Conservation (phyloP, 2,888 invertebrate species). For the Tipula vernalis region DNA sequence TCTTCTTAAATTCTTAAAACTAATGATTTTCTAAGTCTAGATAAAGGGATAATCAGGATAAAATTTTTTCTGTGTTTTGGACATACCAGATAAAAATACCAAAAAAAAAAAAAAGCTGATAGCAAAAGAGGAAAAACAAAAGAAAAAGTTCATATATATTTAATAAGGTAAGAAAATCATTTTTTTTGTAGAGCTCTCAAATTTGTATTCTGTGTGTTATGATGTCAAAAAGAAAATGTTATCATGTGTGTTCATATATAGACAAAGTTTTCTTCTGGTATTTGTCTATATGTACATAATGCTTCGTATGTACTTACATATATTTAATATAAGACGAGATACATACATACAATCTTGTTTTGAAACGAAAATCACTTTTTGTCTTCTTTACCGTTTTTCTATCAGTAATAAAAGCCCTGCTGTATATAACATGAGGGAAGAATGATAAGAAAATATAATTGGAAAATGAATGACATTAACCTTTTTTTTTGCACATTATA, state of each 20-base stretch:
- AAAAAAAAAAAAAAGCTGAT: not conserved
- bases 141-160: not conserved
- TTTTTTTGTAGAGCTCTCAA: not conserved
- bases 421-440: not conserved
- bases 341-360: not conserved
- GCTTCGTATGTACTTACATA: not conserved
- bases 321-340: not conserved
- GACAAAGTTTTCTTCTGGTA: not conserved
- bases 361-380: not conserved
- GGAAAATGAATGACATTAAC: slow-evolving; percentile 4
- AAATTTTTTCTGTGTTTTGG: not conserved
- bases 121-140: not conserved
- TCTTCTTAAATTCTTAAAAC: not conserved
- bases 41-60: not conserved
- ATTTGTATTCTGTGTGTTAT: not conserved
- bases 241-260: not conserved
- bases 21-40: not conserved
- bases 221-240: not conserved
- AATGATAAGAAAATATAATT: not conserved
- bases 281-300: not conserved
- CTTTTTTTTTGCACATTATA: not conserved
- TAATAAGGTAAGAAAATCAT: not conserved
- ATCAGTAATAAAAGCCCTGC: not conserved
- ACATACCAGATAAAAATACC: not conserved
- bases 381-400: not conserved